Conservation (phyloP, 2,888 invertebrate species). For the Melinopterus prodromus region DNA sequence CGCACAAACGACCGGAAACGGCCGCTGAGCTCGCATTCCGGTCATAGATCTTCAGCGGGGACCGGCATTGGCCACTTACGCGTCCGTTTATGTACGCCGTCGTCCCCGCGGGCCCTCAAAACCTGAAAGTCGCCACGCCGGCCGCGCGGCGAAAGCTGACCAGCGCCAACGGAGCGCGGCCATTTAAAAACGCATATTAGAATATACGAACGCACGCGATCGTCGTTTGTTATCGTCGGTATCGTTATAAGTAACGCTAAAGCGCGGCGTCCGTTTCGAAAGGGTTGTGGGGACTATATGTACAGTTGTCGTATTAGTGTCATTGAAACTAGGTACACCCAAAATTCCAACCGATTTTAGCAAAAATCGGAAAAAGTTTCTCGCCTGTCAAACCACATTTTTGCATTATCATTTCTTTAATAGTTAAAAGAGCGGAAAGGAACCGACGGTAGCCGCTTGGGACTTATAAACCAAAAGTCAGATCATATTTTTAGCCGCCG, state of each 20-base stretch:
- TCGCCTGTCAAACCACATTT: too few relatives aligned
- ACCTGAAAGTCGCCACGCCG: background rate
- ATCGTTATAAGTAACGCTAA: background rate
- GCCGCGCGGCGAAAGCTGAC: slow-evolving; percentile 4
- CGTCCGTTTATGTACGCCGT: background rate
- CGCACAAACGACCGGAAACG: background rate
- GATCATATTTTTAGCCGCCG: too few relatives aligned
- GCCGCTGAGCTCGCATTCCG: slow-evolving; percentile 4
- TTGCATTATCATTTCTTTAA: too few relatives aligned
- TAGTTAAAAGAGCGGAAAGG: too few relatives aligned
- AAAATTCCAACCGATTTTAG: too few relatives aligned
- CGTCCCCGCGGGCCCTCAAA: background rate
- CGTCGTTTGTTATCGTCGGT: background rate
- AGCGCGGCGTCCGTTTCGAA: background rate
- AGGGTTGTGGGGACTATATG: background rate
- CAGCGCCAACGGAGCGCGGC: background rate
- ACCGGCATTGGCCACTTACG: background rate
- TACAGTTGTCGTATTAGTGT: background rate
- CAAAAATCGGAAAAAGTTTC: too few relatives aligned
- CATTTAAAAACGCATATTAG: background rate
- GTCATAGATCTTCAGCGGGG: background rate
- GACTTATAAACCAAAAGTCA: too few relatives aligned
- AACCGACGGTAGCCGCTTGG: too few relatives aligned
- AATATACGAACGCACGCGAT: slow-evolving; percentile 4
- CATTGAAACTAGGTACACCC: too few relatives aligned